Evolutionary conservation across 30 jellyfish, hydroid and myxozoan species (phyloP), one percentile per base, ranked within the genome.

Genomic region (Pseudorhiza aurosa): DNA sequence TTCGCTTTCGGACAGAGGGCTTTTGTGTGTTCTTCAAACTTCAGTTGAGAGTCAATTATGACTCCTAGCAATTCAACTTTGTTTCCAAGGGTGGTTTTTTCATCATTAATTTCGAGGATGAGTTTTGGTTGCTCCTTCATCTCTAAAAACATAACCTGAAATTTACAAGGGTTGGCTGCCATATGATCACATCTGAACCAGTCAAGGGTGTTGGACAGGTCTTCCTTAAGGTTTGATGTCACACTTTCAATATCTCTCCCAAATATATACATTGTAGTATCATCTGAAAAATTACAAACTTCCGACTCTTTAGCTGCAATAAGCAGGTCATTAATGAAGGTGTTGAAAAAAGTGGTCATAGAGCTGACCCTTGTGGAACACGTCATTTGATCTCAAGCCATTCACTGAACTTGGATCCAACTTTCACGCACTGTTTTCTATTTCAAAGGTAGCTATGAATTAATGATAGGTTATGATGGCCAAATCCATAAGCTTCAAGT

Each of bases 291-390:
- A 19, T 75, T 75, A 65, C 88, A 75, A 22, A 75, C 42, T 7
- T 55, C 15, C 2, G 78, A n/a, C 15, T 56, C 65, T 22, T 55
- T 31, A 12, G 57, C 59, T 25, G 27, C 30, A 25, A 32, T 9
- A 28, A 75, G 36, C 12, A 75, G 18, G 55, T 75, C 88, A 33
- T 75, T 75, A 14, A 50, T 57, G 63, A 51, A 75, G 64, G 57
- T 37, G 57, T 75, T 75, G 51, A 75, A 75, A 4, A 75, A 65
- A 51, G 78, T 7, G 77, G 53, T 11, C 88, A 49, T 9, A 39
- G 51, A 55, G n/a, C 68, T n/a, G 64, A 51, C 26, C 85, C 85
- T 49, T 71, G 85, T 47, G 75, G 85, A 43, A 71, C 85, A 7
- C 85, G 73, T 45, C n/a, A 24, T 4, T 18, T 29, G n/a, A n/a